A percentile compares a stretch with the other conserved stretches of the same genome.
These are phyloP conservation scores for Gymnoscopelus microlampas DNA, from an alignment of 2,797 vertebrate species.

Conservation along the genomic window DNA sequence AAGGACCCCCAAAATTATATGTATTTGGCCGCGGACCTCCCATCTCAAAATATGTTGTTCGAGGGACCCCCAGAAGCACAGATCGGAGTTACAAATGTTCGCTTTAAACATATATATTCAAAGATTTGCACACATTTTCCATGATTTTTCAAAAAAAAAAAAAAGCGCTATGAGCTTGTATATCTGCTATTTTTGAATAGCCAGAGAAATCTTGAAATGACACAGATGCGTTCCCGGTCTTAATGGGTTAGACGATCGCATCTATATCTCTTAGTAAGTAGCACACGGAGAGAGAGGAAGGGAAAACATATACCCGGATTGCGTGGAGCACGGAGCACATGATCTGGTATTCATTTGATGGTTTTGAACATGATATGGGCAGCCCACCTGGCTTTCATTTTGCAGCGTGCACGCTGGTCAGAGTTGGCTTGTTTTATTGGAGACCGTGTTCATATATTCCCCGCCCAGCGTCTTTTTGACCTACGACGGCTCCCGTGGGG, in stretches of 20 bases:
- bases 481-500: conserved; percentile 77
- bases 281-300: conserved; percentile 61
- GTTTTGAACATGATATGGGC: conserved; percentile 78
- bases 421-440: conserved; percentile 85
- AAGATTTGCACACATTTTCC: too few species aligned
- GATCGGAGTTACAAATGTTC: too few species aligned
- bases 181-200: too few species aligned
- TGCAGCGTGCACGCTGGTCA: conserved; percentile 73
- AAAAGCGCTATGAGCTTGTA: too few species aligned
- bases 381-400: conserved; percentile 85
- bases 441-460: conserved; percentile 83
- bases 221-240: too few species aligned
- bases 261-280: conserved; percentile 54
- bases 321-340: conserved; percentile 60
- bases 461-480: conserved; percentile 70
- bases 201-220: too few species aligned
- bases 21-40: too few species aligned
- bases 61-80: too few species aligned
- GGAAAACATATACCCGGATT: conserved; percentile 50
- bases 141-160: too few species aligned
- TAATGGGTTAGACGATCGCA: conserved; percentile 35
- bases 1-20: too few species aligned
- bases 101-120: too few species aligned
- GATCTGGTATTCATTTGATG: conserved; percentile 83
- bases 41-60: too few species aligned